Evolutionary conservation across 2,888 invertebrate genomes (phyloP), one percentile per base, ranked within the genome.

Genomic region (Autographa pulchrina): DNA sequence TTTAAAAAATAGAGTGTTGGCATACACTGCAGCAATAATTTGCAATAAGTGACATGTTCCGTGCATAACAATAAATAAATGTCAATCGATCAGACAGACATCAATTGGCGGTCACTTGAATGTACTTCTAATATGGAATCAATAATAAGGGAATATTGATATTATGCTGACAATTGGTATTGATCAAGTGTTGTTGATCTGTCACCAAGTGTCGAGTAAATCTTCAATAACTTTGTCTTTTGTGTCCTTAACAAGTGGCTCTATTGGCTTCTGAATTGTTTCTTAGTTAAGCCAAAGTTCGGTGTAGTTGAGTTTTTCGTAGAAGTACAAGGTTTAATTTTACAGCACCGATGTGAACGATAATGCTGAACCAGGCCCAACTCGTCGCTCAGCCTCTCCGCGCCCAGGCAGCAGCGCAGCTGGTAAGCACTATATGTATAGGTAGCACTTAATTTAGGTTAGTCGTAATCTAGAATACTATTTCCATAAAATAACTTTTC

Each of bases 371-470:
- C 82, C 87, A 2, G 82, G 71, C 0, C 62, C 86, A 0, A 86
- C 86, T 13, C 89, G 91, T 2, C 91, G 93, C 2, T 88, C 94
- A 0, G 77, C 84, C 2, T 93, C 94, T 0, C 94, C 94, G 0
- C 88, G 92, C 0, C 93, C 93, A 0, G 87, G 93, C 6, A 87
- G 93, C 80, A 93, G 94, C 52, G 88, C 87, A 4, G 87, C 89
- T 62, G 92, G 94, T 93, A 83, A 81, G 78, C 41, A 65, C 31
- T 38, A 11, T 38, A 62, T 38, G 20, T 48, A 52, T 25, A 25
- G 25, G n/a, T 18, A 43, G 14, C 13, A 14, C 13, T 43, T 43
- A 16, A 14, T 43, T 14, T 16, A 43, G 14, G 35, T 35, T 35
- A 35, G 35, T 8, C 35, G 35, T 35, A 35, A 35, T 8, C 35